Conservation (phyloP, 2,888 invertebrate genomes). For the Ormyrus labotus region DNA sequence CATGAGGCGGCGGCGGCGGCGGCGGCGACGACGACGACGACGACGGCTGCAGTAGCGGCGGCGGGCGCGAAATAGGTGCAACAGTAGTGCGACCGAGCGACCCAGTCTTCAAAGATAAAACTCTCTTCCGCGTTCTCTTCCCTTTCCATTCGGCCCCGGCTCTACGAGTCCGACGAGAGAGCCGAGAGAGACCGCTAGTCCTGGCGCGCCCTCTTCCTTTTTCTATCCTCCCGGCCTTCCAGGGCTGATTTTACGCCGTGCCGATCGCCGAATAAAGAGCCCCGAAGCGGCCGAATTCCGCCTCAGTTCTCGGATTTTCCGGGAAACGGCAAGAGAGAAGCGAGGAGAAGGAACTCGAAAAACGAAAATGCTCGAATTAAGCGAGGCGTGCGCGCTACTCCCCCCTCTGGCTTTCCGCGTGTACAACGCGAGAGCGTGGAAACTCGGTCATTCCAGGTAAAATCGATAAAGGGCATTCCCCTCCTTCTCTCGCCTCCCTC, state of each 20-base stretch:
- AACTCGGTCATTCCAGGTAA: conserved; percentile 57
- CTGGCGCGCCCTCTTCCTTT: not conserved
- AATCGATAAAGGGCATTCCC: conserved; percentile 55
- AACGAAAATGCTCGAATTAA: conserved; percentile 54
- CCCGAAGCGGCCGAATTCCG: no score
- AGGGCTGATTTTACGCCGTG: no score
- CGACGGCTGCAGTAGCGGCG: not conserved
- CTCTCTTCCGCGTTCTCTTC: conserved; percentile 62
- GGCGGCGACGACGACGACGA: not conserved
- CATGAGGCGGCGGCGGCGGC: conserved; percentile 56
- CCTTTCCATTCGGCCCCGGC: conserved; percentile 67
- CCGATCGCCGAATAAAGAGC: no score
- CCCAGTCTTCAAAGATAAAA: conserved; percentile 73
- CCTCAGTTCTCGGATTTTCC: no score
- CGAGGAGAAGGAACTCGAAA: no score
- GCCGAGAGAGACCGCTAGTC: not conserved
- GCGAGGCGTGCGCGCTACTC: conserved; percentile 41
- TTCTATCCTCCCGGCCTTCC: conserved; percentile 37
- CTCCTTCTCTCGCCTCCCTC: not conserved
- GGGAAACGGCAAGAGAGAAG: no score
- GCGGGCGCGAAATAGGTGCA: conserved; percentile 68
- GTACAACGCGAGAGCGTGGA: conserved; percentile 9
- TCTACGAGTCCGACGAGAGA: not conserved
- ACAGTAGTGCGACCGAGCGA: conserved; percentile 75
- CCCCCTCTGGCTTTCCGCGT: not conserved